These are phyloP conservation scores for Indri indri DNA, from an alignment of 2,113 vertebrate genomes.

Conservation along the genomic window DNA sequence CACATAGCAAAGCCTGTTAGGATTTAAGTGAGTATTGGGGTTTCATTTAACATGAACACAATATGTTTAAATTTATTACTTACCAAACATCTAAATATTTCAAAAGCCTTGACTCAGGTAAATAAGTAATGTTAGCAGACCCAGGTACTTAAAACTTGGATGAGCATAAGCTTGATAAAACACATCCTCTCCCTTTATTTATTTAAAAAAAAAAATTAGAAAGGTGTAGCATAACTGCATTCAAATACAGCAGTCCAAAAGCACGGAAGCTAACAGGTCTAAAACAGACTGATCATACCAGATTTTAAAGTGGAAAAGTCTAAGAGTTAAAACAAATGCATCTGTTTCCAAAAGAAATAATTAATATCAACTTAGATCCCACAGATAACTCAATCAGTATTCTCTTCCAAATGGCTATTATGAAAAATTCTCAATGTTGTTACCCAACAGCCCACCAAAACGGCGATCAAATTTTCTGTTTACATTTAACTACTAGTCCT, in stretches of 20 bases:
- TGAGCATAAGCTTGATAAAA: neutral
- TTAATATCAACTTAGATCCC: neutral
- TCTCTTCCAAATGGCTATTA: neutral
- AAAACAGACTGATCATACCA: neutral
- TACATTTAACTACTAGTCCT: neutral
- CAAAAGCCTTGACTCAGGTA: neutral
- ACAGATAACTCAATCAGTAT: neutral
- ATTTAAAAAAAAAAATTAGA: neutral
- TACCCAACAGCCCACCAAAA: neutral
- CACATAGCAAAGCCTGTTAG: neutral
- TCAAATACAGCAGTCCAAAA: neutral
- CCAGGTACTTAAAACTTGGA: neutral
- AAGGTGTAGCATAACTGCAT: neutral
- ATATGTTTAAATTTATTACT: neutral
- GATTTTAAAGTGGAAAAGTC: neutral
- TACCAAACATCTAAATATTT: neutral
- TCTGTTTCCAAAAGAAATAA: neutral
- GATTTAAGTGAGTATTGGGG: neutral
- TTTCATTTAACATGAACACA: neutral
- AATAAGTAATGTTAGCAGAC: neutral
- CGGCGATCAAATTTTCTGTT: neutral
- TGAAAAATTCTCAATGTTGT: neutral
- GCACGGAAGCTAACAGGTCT: neutral
- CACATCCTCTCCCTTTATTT: neutral
- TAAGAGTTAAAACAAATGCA: neutral